Conservation (phyloP, 1,140 invertebrate species). For the Drosophila jambulina region DNA sequence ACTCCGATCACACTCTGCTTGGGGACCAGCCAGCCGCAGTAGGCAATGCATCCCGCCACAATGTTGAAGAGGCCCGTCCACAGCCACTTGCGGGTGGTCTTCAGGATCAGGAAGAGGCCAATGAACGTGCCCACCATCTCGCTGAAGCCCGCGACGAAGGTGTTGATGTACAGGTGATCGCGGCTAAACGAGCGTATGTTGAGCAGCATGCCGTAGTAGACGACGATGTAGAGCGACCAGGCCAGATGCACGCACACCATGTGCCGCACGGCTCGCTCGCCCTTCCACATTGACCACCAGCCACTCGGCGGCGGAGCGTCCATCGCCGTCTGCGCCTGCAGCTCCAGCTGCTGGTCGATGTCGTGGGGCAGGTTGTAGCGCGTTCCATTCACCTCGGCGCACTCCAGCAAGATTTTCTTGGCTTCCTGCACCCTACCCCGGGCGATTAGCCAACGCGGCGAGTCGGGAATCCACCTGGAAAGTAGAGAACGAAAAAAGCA, state of each 20-base stretch:
- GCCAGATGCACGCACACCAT: constrained; percentile 78
- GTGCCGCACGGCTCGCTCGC: constrained; percentile 73
- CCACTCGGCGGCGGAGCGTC: constrained; percentile 78
- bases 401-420: constrained; percentile 89
- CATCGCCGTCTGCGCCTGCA: constrained; percentile 80
- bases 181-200: constrained; percentile 85
- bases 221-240: constrained; percentile 84
- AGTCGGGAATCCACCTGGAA: constrained; percentile 89
- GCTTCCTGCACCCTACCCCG: constrained; percentile 90
- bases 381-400: constrained; percentile 88
- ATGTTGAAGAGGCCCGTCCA: constrained; percentile 83
- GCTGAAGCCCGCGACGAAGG: constrained; percentile 78
- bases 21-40: constrained; percentile 80
- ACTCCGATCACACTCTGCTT: constrained; percentile 60
- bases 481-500: not conserved
- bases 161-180: constrained; percentile 83
- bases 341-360: constrained; percentile 81
- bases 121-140: constrained; percentile 85
- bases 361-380: constrained; percentile 77
- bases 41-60: constrained; percentile 77
- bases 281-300: constrained; percentile 84
- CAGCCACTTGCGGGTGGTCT: constrained; percentile 78
- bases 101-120: constrained; percentile 81
- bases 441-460: constrained; percentile 93
- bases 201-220: constrained; percentile 85